These are phyloP conservation scores for Lottia scabra DNA, from an alignment of 2,888 invertebrate species.

Conservation along the genomic window DNA sequence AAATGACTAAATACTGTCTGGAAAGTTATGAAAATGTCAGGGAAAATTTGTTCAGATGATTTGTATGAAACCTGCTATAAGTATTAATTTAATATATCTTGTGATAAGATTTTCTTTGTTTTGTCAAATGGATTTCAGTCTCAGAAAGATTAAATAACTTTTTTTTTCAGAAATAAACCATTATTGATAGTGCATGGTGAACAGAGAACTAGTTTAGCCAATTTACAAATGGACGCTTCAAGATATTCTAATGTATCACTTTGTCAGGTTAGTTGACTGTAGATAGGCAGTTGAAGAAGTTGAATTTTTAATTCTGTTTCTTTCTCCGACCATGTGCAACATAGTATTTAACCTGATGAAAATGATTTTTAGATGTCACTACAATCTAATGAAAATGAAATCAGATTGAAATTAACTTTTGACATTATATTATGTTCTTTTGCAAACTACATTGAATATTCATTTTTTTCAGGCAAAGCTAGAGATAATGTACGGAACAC, in stretches of 20 bases:
- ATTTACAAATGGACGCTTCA: conserved; percentile 71
- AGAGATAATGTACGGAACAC: conserved; percentile 85
- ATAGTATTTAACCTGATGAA: background rate
- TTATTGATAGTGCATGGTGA: conserved; percentile 84
- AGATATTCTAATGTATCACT: conserved; percentile 60
- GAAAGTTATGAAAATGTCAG: too few relatives aligned
- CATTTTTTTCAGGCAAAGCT: conserved; percentile 75
- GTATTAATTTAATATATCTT: too few relatives aligned
- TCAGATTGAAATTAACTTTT: background rate
- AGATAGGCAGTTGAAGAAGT: background rate
- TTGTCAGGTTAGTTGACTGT: conserved; percentile 58
- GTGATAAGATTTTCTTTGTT: too few relatives aligned
- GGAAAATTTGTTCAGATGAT: too few relatives aligned
- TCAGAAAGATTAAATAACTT: background rate
- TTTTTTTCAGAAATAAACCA: conserved; percentile 54
- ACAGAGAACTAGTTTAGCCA: conserved; percentile 73
- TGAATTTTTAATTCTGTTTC: background rate
- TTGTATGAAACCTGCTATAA: background rate
- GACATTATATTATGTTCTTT: conserved; percentile 64
- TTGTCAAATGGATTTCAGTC: too few relatives aligned
- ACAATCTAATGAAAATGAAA: background rate
- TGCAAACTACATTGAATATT: conserved; percentile 47
- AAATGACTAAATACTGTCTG: too few relatives aligned
- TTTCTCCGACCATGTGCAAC: background rate
- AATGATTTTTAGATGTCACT: too few relatives aligned